Conservation (phyloP, 2,113 vertebrate species). For the Azemiops feae region DNA sequence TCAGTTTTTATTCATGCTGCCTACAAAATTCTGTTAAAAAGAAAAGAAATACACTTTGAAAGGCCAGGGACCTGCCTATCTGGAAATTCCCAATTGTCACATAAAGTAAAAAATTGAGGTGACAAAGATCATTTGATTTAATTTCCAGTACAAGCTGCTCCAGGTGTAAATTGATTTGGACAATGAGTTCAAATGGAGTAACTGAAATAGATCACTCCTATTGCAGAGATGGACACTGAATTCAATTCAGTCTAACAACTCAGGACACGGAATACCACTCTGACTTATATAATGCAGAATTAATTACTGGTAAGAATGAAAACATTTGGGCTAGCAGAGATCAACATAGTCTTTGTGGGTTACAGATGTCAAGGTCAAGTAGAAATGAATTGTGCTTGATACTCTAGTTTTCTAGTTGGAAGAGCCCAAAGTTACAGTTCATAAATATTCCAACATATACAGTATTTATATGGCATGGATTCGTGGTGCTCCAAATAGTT, state of each 20-base stretch:
- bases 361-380: background rate
- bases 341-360: background rate
- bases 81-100: background rate
- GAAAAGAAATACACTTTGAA: background rate
- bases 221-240: background rate
- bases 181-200: background rate
- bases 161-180: conserved; percentile 4
- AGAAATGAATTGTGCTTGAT: background rate
- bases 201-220: background rate
- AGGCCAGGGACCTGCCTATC: background rate
- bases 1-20: background rate
- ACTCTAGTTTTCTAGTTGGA: background rate
- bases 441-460: background rate
- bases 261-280: background rate
- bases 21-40: background rate
- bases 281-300: background rate
- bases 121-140: background rate
- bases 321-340: background rate
- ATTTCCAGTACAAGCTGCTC: background rate
- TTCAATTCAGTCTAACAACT: background rate
- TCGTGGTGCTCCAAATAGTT: background rate
- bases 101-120: conserved; percentile 7
- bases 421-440: background rate
- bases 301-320: background rate
- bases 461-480: background rate